These are phyloP conservation scores for Platygyra sinensis DNA, from an alignment of 64 coral and sea anemone species.

Conservation along the genomic window DNA sequence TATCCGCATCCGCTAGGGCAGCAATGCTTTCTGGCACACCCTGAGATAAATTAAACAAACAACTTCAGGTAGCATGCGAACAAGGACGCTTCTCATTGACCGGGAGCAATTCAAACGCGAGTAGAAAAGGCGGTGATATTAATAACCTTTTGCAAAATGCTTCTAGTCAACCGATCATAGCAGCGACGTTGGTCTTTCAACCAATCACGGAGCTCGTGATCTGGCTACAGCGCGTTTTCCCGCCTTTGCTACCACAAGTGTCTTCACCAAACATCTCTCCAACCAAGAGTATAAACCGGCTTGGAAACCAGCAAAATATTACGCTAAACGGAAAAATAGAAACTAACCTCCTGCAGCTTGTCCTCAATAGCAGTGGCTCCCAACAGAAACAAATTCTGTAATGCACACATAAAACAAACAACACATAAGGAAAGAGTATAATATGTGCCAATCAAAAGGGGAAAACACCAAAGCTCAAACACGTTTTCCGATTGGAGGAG, in stretches of 20 bases:
- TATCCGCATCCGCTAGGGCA: slow-evolving; percentile 93
- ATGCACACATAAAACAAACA: not conserved
- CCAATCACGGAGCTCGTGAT: too few species aligned
- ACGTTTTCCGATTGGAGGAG: too few species aligned
- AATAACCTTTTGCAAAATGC: too few species aligned
- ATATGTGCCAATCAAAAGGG: not conserved
- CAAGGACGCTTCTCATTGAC: not conserved
- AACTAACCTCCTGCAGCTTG: slow-evolving; percentile 86
- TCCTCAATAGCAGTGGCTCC: slow-evolving; percentile 99
- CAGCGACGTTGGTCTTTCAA: too few species aligned
- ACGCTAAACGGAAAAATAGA: not conserved
- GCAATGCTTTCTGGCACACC: slow-evolving; percentile 98
- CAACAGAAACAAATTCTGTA: slow-evolving; percentile 95
- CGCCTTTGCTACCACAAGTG: too few species aligned
- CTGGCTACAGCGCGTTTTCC: too few species aligned
- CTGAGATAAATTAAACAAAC: slow-evolving; percentile 8
- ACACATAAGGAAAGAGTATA: not conserved
- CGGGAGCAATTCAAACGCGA: not conserved
- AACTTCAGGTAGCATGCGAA: not conserved
- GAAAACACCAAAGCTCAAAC: not conserved
- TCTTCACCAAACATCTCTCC: too few species aligned
- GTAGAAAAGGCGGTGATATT: too few species aligned
- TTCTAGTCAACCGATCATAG: too few species aligned
- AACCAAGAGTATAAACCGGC: too few species aligned
- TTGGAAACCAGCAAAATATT: not conserved